These are phyloP conservation scores for Lagenorhynchus albirostris DNA, from an alignment of 2,113 vertebrate species.

Conservation along the genomic window DNA sequence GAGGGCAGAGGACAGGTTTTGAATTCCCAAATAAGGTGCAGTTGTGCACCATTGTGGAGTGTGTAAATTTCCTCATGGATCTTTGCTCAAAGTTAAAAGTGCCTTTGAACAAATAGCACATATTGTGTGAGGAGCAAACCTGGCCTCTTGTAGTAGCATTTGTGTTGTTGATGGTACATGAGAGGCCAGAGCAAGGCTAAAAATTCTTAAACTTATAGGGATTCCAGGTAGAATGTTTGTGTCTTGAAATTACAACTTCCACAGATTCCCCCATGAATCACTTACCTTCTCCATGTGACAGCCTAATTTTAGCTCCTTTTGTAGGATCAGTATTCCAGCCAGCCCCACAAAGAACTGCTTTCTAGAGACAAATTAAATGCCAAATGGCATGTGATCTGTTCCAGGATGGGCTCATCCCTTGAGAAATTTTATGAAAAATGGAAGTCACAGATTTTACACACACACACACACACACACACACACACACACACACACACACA, in stretches of 20 bases:
- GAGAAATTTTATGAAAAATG: neutral
- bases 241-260: constrained; percentile 4
- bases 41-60: neutral
- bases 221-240: neutral
- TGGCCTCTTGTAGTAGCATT: neutral
- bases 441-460: neutral
- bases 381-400: neutral
- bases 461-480: too few relatives aligned
- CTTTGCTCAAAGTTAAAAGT: neutral
- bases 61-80: neutral
- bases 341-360: neutral
- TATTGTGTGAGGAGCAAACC: neutral
- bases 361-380: neutral
- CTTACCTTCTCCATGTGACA: neutral
- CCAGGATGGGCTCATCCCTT: neutral
- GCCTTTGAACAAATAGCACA: neutral
- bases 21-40: neutral
- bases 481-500: neutral
- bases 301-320: constrained; percentile 29
- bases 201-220: neutral
- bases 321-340: neutral
- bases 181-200: neutral
- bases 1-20: constrained; percentile 1
- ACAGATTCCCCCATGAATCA: neutral
- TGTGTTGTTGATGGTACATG: neutral